Evolutionary conservation across 2,888 invertebrate genomes (phyloP), one percentile per base, ranked within the genome.

Genomic region (Leptinotarsa tumamoca): DNA sequence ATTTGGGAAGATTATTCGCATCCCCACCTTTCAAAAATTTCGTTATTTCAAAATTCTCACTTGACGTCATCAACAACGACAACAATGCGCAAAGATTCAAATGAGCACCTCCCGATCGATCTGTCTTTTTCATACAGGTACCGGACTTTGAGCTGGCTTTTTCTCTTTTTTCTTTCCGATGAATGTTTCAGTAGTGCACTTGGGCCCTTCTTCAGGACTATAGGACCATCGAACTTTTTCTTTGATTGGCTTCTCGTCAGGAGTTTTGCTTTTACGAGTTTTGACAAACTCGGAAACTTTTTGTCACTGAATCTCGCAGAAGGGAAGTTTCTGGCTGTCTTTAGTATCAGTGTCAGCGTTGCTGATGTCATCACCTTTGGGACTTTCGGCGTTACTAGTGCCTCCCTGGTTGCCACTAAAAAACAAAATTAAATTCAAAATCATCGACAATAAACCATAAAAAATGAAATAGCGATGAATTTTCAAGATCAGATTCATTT

Each of bases 241-340:
- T 76, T 87, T 87, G 66, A 83, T 79, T 17, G 87, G 86, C 76
- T 87, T 87, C 74, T 88, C 88, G 56, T 88, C 88, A 70, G 89
- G 88, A 74, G 88, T 89, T 84, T 88, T 88, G 73, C 86, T 87
- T 88, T 88, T 88, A 82, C 88, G 89, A 89, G 89, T 89, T 88
- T 88, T 88, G 79, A 87, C 87, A 87, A 89, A 89, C 89, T 89
- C 89, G 90, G 90, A 90, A 89, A 90, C 91, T 89, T 90, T 91
- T 90, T 91, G 92, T 94, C 93, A 94, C 92, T 94, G 94, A 89
- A 94, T 93, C 89, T 92, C 92, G 89, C 93, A 94, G 88, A 94
- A 93, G 68, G 92, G 92, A 87, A 93, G 89, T 89, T 93, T 93
- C 86, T 92, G 92, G 85, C 90, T 90, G 83, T 93, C 93, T 88